These are phyloP conservation scores for Pseudolycoriella hygida DNA, from an alignment of 2,888 invertebrate species.

Conservation along the genomic window DNA sequence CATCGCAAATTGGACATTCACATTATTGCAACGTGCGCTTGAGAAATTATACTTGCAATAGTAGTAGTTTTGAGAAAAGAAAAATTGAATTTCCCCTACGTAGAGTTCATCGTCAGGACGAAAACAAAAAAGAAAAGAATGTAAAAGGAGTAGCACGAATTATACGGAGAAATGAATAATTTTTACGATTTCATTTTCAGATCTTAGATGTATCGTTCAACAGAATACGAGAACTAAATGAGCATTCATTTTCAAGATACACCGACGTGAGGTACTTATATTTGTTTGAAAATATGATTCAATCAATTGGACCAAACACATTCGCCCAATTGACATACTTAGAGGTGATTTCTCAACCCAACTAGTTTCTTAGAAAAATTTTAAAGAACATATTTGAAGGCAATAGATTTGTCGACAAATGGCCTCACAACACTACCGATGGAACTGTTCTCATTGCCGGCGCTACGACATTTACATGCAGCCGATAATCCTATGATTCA, in stretches of 20 bases:
- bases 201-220: slow-evolving; percentile 26
- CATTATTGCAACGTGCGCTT: no score
- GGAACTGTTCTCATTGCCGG: slow-evolving; percentile 34
- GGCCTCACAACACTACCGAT: slow-evolving; percentile 24
- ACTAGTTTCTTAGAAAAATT: neutral
- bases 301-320: slow-evolving; percentile 26
- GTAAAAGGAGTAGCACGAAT: no score
- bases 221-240: slow-evolving; percentile 26
- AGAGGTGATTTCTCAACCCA: slow-evolving; percentile 18
- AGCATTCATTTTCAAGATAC: slow-evolving; percentile 23
- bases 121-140: no score
- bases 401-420: slow-evolving; percentile 29
- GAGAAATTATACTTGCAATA: no score
- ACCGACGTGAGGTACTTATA: slow-evolving; percentile 22
- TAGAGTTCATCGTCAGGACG: no score
- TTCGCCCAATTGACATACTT: slow-evolving; percentile 22
- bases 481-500: slow-evolving; percentile 22
- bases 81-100: no score
- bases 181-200: slow-evolving; percentile 16
- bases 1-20: no score
- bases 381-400: slow-evolving; percentile 17
- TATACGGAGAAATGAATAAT: no score
- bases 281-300: slow-evolving; percentile 28
- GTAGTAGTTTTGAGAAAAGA: no score
- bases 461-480: slow-evolving; percentile 34